Conservation (phyloP, 2,113 vertebrate species). For the Nematolebias whitei region DNA sequence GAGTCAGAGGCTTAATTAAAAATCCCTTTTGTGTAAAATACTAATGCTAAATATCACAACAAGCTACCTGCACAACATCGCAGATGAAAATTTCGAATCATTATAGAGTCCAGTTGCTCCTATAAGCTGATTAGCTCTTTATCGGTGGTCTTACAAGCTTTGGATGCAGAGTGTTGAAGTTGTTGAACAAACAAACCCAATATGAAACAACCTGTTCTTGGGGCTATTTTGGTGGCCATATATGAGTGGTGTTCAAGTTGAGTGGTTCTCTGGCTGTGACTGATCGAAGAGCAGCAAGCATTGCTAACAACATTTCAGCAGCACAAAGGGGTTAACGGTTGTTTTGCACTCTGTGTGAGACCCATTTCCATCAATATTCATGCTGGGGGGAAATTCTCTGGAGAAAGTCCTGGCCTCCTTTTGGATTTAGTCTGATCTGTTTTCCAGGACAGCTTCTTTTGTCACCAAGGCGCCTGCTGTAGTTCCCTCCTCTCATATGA, state of each 20-base stretch:
- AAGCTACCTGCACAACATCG: constrained; percentile 20
- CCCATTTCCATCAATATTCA: constrained; percentile 68
- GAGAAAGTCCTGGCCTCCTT: constrained; percentile 42
- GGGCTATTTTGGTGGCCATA: constrained; percentile 10
- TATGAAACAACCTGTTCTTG: constrained; percentile 27
- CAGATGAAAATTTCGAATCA: constrained; percentile 49
- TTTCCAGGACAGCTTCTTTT: constrained; percentile 54
- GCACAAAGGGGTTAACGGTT: constrained; percentile 59
- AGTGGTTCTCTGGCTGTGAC: constrained; percentile 48
- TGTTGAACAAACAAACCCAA: constrained; percentile 22
- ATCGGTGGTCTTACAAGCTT: constrained; percentile 23
- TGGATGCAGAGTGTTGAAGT: constrained; percentile 6
- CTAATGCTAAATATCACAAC: constrained; percentile 41
- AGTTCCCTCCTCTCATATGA: constrained; percentile 24
- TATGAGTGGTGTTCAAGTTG: constrained; percentile 35
- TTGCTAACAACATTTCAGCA: constrained; percentile 42
- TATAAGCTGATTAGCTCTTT: constrained; percentile 24
- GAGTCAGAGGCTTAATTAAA: background rate
- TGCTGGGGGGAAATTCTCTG: constrained; percentile 46
- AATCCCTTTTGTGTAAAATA: constrained; percentile 15
- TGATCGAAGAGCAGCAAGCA: constrained; percentile 20
- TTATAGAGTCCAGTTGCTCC: constrained; percentile 30
- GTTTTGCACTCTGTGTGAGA: constrained; percentile 59
- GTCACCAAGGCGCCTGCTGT: constrained; percentile 17
- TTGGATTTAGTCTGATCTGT: constrained; percentile 52